Conservation (phyloP, 2,888 invertebrate species). For the Pterostichus madidus region DNA sequence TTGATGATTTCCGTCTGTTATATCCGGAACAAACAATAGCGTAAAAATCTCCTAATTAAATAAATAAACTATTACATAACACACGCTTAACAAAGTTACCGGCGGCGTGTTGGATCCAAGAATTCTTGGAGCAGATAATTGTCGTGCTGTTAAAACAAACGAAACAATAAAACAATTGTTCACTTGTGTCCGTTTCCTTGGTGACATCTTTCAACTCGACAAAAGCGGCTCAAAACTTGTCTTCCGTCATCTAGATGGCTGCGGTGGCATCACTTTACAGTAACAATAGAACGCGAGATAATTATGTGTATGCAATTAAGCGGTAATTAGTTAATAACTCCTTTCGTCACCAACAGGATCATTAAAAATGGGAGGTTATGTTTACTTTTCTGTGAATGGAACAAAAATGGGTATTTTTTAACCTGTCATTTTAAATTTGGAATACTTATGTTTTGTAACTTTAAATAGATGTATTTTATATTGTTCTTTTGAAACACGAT, state of each 20-base stretch:
- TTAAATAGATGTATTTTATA: no score
- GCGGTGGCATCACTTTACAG: constrained; percentile 37
- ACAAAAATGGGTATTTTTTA: neutral
- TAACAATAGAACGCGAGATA: constrained; percentile 32
- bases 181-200: constrained; percentile 41
- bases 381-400: neutral
- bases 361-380: constrained; percentile 32
- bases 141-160: constrained; percentile 58
- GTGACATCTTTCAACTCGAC: constrained; percentile 54
- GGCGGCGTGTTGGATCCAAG: neutral
- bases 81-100: constrained; percentile 8
- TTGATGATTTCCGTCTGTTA: no score
- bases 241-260: constrained; percentile 31
- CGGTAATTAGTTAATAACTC: constrained; percentile 58
- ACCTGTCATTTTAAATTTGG: neutral
- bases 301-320: constrained; percentile 54
- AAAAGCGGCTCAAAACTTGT: constrained; percentile 29
- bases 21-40: constrained; percentile 7
- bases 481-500: no score
- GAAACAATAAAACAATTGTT: constrained; percentile 61
- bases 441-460: no score
- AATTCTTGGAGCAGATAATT: constrained; percentile 60
- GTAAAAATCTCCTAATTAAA: constrained; percentile 46
- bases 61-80: constrained; percentile 57
- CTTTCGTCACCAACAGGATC: constrained; percentile 27